phyloP scores from a whole-genome alignment of 2,113 vertebrate genomes.

The Phalacrocorax pelagicus region DNA sequence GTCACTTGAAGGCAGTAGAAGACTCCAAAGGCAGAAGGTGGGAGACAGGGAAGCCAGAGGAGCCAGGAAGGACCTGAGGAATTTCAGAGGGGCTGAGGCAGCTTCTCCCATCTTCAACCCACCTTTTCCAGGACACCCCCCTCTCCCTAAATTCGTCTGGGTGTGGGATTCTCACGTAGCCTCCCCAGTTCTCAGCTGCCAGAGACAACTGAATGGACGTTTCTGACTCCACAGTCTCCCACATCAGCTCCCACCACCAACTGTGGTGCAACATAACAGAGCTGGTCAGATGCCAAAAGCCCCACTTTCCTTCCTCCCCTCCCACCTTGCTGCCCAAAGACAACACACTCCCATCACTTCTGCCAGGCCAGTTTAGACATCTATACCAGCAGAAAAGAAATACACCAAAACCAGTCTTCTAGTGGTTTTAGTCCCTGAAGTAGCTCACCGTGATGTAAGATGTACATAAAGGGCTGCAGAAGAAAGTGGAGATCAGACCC shows the following conservation, averaged over 20 bases:
- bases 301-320: background rate
- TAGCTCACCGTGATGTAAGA: background rate
- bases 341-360: background rate
- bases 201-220: background rate
- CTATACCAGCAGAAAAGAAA: background rate
- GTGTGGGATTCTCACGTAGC: fast-evolving
- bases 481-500: background rate
- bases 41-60: background rate
- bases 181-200: background rate
- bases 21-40: background rate
- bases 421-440: background rate
- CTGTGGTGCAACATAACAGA: background rate
- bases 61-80: background rate
- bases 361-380: background rate
- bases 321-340: background rate
- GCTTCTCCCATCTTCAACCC: background rate
- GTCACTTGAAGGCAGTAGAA: background rate
- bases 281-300: background rate
- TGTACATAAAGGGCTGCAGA: background rate
- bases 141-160: fast-evolving
- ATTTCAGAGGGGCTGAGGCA: background rate
- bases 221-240: background rate
- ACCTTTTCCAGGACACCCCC: background rate
- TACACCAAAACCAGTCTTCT: background rate
- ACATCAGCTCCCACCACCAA: background rate